Base-by-base conservation (phyloP, 2,113 vertebrate species). In the Gila orcuttii region DNA sequence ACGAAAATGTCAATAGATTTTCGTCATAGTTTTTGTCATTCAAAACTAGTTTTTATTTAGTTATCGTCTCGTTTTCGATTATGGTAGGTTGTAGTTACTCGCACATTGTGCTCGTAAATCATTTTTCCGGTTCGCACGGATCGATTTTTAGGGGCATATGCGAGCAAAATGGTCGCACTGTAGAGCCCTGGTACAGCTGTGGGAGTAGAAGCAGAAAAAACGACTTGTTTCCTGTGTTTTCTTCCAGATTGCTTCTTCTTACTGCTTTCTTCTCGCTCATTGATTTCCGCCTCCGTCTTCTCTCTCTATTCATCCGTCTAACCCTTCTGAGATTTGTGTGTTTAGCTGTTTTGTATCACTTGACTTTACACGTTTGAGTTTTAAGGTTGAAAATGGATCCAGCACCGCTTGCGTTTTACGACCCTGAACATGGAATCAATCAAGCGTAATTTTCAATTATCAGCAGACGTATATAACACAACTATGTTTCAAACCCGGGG, bases 301-400 rank as follows among this genome's bases (percentile, higher is more conserved):
- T 87, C 73, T 75, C 81, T 36, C 75, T 64, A 9, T 62, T 50
- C 57, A 50, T 86, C 60, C 81, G 47, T 83, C 28, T 64, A 23
- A 39, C 19, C 68, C 71, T 0, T 74, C 12, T 8, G 73, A 75
- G 23, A 75, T 50, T 50, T 28, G 42, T 75, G 42, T 28, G 42
- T 75, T 75, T 75, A 75, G 73, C 42, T 75, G 73, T 75, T 73
- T 75, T 50, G 23, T 47, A 47, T 47, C 73, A 75, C 42, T 75
- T 75, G 42, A 74, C 39, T 74, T 45, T 74, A 25, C 23, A 47
- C 23, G 6, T 15, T 74, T n/a, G 1, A 47, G 42, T 75, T 15
- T 25, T 45, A 28, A 50, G 42, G 73, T 75, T 50, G 73, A 47
- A 75, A 74, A 75, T 17, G 73, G 73, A 75, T 45, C 23, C 12